Conservation (phyloP, 2,797 vertebrate species). For the Pseudochirops corinnae region DNA sequence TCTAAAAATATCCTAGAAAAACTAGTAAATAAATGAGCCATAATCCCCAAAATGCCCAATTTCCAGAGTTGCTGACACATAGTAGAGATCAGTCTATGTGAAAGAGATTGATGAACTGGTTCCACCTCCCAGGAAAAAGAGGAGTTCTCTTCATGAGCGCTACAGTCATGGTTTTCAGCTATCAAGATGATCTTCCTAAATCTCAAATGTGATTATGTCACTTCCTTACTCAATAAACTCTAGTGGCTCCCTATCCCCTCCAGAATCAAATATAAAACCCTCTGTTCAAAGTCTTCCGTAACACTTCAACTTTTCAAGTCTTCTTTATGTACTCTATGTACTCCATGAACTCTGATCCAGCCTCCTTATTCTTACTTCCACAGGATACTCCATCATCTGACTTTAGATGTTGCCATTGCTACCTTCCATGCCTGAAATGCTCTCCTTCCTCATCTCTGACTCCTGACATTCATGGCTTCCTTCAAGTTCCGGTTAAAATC, state of each 20-base stretch:
- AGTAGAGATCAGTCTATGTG: neutral
- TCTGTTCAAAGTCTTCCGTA: neutral
- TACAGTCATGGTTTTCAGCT: neutral
- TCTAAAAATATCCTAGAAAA: neutral
- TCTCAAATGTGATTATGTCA: neutral
- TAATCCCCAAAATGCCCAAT: neutral
- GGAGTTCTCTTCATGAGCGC: neutral
- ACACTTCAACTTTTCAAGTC: neutral
- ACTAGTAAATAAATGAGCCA: neutral
- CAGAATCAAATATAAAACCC: neutral
- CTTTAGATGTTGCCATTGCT: neutral
- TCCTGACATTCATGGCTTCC: neutral
- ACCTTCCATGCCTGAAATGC: too few species aligned
- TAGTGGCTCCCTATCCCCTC: neutral
- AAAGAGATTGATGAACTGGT: neutral
- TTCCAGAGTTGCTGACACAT: neutral
- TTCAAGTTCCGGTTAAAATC: neutral
- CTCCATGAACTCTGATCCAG: neutral
- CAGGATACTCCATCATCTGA: neutral
- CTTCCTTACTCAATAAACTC: rapidly evolving
- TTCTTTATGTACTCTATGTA: neutral
- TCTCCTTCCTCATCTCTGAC: neutral
- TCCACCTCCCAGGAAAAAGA: neutral
- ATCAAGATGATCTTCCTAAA: neutral
- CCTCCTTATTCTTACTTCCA: neutral